Conservation (phyloP, 2,113 vertebrate genomes). For the Cheilinus undulatus region DNA sequence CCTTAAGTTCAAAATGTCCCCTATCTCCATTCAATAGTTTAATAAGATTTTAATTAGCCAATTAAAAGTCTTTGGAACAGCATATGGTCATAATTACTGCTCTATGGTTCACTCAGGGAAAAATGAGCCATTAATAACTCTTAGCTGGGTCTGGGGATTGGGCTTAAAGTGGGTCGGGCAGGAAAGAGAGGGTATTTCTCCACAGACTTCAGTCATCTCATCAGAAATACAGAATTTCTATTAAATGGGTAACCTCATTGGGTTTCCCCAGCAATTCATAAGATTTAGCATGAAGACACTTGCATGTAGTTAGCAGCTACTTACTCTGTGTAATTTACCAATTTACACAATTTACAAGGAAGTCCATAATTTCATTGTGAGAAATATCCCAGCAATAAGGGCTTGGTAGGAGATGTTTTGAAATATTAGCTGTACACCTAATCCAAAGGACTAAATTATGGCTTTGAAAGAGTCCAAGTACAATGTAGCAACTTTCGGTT, state of each 20-base stretch:
- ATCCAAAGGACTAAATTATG: too few relatives aligned
- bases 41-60: conserved; percentile 84
- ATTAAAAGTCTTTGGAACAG: conserved; percentile 81
- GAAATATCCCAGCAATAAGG: too few relatives aligned
- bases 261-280: not conserved
- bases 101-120: conserved; percentile 74
- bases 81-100: conserved; percentile 82
- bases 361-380: too few relatives aligned
- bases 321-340: not conserved
- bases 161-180: conserved; percentile 54
- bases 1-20: conserved; percentile 74
- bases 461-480: too few relatives aligned
- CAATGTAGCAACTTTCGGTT: too few relatives aligned
- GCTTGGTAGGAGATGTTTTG: too few relatives aligned
- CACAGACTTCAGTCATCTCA: conserved; percentile 30
- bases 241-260: conserved; percentile 1
- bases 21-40: conserved; percentile 75
- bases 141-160: conserved; percentile 72
- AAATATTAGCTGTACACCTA: too few relatives aligned
- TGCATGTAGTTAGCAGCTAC: conserved; percentile 2
- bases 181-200: conserved; percentile 39
- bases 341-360: too few relatives aligned
- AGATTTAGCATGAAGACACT: conserved; percentile 14
- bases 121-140: conserved; percentile 80
- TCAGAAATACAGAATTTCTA: conserved; percentile 51